Conservation (phyloP, 2,888 invertebrate species). For the Yponomeuta plumbellus region DNA sequence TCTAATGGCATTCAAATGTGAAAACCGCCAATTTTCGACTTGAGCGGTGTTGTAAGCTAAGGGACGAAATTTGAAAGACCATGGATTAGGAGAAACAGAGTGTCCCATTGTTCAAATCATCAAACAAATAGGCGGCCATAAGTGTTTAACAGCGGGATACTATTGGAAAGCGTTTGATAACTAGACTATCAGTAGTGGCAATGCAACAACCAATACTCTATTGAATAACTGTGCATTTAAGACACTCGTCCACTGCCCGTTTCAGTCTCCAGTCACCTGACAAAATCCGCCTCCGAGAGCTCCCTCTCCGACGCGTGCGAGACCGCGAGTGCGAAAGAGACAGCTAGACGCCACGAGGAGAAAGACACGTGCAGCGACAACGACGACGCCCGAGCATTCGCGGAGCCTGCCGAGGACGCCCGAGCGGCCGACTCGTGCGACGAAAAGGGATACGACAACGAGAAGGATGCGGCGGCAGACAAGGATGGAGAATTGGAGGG, state of each 20-base stretch:
- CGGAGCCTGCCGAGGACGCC: conserved; percentile 26
- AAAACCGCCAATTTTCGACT: too few relatives aligned
- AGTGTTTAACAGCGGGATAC: too few relatives aligned
- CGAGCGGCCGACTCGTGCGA: conserved; percentile 50
- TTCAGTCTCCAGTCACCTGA: conserved; percentile 56
- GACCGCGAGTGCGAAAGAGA: conserved; percentile 81
- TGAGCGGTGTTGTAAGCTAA: too few relatives aligned
- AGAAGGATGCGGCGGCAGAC: conserved; percentile 37
- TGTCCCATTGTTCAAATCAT: too few relatives aligned
- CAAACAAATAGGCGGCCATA: too few relatives aligned
- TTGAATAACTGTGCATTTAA: too few relatives aligned
- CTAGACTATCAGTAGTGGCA: too few relatives aligned
- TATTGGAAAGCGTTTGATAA: too few relatives aligned
- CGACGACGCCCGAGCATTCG: conserved; percentile 33
- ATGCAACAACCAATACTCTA: too few relatives aligned
- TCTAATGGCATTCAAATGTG: too few relatives aligned
- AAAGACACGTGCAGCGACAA: conserved; percentile 82
- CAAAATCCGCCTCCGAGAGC: conserved; percentile 92
- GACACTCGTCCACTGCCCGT: not conserved
- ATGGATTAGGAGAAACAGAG: too few relatives aligned
- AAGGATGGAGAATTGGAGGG: conserved; percentile 32
- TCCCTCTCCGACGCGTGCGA: conserved; percentile 87
- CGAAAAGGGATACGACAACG: conserved; percentile 29
- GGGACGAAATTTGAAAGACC: too few relatives aligned
- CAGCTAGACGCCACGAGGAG: conserved; percentile 81